These are phyloP conservation scores for Acleris laterana DNA, from an alignment of 2,888 invertebrate genomes.

Conservation along the genomic window DNA sequence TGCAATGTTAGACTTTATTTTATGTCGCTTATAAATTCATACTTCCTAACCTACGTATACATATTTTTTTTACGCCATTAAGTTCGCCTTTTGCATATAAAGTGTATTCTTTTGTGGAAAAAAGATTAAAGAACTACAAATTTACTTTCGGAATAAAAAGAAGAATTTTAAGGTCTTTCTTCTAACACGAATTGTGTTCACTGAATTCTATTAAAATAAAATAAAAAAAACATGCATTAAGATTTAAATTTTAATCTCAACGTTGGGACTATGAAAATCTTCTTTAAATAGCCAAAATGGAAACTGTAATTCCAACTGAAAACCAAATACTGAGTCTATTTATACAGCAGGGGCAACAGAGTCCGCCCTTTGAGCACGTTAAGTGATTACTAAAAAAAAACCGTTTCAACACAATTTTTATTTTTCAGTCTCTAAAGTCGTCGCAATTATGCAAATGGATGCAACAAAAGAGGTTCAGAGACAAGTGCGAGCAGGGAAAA, in stretches of 20 bases:
- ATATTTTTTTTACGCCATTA: too few species aligned
- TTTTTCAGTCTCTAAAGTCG: neutral
- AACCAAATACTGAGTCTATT: neutral
- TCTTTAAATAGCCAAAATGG: neutral
- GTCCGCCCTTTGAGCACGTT: neutral
- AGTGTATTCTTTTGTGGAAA: too few species aligned
- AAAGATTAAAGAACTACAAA: too few species aligned
- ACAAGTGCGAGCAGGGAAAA: slow-evolving; percentile 2
- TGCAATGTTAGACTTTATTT: too few species aligned
- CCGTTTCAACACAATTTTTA: neutral
- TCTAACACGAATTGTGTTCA: too few species aligned
- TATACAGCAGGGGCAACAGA: neutral
- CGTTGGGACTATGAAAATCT: too few species aligned
- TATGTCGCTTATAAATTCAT: too few species aligned
- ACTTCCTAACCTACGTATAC: too few species aligned
- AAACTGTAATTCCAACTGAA: neutral
- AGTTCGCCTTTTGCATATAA: too few species aligned
- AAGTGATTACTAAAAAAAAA: slow-evolving; percentile 18
- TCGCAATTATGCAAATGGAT: slow-evolving; percentile 34
- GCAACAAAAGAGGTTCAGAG: slow-evolving; percentile 11
- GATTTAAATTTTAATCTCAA: neutral
- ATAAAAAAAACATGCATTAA: neutral
- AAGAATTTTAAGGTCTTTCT: too few species aligned
- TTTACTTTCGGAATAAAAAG: too few species aligned
- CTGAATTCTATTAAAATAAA: too few species aligned